Base-by-base conservation (phyloP, 2,113 vertebrate genomes). In the Cathartes aura region DNA sequence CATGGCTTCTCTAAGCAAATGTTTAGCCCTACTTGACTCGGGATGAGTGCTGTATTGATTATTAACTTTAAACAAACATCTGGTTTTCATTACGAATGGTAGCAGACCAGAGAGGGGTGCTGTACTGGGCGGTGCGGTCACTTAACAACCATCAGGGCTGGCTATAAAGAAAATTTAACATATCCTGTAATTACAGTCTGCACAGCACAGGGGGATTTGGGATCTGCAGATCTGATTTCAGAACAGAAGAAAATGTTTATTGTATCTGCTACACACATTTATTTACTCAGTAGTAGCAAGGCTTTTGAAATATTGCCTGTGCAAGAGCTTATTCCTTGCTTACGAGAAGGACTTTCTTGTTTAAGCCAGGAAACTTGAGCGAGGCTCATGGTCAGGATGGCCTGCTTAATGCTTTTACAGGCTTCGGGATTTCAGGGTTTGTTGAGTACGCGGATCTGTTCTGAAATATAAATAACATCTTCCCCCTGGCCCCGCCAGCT, bases 101-200 rank as follows among this genome's bases (percentile, higher is more conserved):
- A 98, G 97, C 96, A 92, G 98, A 98, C 97, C 97, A 98, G 98
- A 98, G 97, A 95, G 95, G 97, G 98, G 97, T 98, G 98, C 97
- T 97, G 98, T 68, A 86, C 87, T 89, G 98, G 97, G 98, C 96
- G 94, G 96, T 98, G 96, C 91, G 98, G 98, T 98, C 98, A 98
- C 98, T 98, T 98, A 97, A 98, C 97, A 98, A 96, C 97, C 98
- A 98, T 98, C 98, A 98, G 96, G 97, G 94, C 96, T 93, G 97
- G 97, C 98, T 98, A 97, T 98, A 98, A 98, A 98, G 98, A 98
- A 99, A 98, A 99, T 98, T 98, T 98, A 99, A 98, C 97, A 97
- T 98, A 97, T 99, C 98, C 99, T 98, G 98, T 99, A 99, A 99
- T 99, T 99, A 99, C 98, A 96, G 98, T 98, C 97, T 96, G 97